A percentile compares a stretch with the other conserved stretches of the same genome.
These are phyloP conservation scores for Bombus soroeensis DNA, from an alignment of 1,140 invertebrate genomes.

Conservation along the genomic window DNA sequence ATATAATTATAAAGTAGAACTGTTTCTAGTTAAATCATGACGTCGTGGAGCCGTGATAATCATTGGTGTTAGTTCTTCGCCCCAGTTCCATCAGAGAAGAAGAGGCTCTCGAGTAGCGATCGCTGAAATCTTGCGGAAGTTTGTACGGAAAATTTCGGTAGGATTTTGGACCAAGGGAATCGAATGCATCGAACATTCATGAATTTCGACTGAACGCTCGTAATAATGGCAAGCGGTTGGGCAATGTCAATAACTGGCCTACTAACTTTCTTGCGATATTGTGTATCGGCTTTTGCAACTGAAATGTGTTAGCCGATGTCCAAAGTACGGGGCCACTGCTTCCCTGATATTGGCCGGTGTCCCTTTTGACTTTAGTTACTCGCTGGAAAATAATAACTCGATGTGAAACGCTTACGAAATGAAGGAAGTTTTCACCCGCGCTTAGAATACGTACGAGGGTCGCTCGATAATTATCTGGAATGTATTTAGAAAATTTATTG, in stretches of 20 bases:
- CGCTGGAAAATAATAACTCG: constrained; percentile 44
- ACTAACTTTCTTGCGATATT: constrained; percentile 61
- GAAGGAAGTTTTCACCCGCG: background rate
- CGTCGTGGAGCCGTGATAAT: too few species aligned
- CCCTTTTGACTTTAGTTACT: constrained; percentile 49
- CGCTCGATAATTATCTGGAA: background rate
- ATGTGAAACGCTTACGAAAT: background rate
- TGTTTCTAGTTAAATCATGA: too few species aligned
- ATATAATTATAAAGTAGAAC: too few species aligned
- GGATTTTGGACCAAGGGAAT: background rate
- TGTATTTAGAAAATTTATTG: background rate
- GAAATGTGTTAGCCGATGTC: constrained; percentile 47
- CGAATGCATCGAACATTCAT: constrained; percentile 20
- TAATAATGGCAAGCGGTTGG: constrained; percentile 26
- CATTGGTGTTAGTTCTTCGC: too few species aligned
- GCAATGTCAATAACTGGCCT: constrained; percentile 59
- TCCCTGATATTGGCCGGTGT: constrained; percentile 50
- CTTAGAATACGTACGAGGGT: background rate
- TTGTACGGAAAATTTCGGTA: background rate
- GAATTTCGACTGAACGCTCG: constrained; percentile 26
- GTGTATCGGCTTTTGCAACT: constrained; percentile 62
- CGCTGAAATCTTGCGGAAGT: background rate
- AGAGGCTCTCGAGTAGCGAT: background rate
- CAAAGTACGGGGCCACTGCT: constrained; percentile 10
- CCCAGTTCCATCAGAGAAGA: too few species aligned